phyloP scores from a whole-genome alignment of 1,140 invertebrate genomes.

The Cyphomyrmex costatus region DNA sequence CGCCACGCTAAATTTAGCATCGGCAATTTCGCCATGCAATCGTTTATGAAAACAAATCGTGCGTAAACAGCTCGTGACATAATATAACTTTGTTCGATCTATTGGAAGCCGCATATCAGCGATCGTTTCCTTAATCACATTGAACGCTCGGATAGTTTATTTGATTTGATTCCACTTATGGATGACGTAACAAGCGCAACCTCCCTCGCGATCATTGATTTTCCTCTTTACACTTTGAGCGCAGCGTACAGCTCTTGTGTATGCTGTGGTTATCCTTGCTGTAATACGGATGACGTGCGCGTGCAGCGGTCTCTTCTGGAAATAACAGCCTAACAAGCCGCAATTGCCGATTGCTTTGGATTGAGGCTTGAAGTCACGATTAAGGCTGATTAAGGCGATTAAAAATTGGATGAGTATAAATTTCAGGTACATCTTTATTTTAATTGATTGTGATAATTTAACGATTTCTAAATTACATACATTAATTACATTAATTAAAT shows the following conservation, averaged over 20 bases:
- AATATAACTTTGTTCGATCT: conserved; percentile 68
- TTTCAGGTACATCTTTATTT: not conserved
- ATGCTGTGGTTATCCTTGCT: not conserved
- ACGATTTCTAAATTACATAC: not conserved
- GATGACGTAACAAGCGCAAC: conserved; percentile 55
- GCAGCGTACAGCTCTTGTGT: not conserved
- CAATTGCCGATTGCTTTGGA: conserved; percentile 22
- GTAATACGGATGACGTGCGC: conserved; percentile 5
- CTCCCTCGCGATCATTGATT: conserved; percentile 50
- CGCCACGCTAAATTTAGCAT: conserved; percentile 23
- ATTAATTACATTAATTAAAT: not conserved
- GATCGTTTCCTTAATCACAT: conserved; percentile 81
- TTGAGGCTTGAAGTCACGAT: not conserved
- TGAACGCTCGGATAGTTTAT: conserved; percentile 76
- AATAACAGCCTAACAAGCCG: not conserved
- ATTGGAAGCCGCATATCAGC: conserved; percentile 63
- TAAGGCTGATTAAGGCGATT: conserved; percentile 14
- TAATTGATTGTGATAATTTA: not conserved
- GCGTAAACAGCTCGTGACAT: conserved; percentile 70
- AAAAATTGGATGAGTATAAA: not conserved
- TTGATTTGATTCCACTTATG: conserved; percentile 78
- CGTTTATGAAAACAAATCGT: conserved; percentile 31
- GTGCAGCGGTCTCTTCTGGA: conserved; percentile 12
- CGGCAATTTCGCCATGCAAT: conserved; percentile 24
- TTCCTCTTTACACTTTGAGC: not conserved